Evolutionary conservation across 2,797 vertebrate species (phyloP).

Genomic region (Xiphophorus birchmanni): DNA sequence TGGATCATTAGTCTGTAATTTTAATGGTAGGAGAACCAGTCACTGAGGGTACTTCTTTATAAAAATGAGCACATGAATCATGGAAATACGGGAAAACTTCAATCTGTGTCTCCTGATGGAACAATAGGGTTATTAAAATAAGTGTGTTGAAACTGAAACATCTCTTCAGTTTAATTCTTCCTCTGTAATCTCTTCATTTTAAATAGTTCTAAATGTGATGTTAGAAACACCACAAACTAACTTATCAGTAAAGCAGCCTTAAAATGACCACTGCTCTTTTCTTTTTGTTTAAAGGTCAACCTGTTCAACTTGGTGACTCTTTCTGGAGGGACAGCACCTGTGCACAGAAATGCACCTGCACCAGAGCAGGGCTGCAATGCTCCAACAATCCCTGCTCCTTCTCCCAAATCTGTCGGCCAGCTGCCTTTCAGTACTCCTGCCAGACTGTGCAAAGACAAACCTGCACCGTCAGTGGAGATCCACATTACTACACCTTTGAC

Average conservation of each 20-base stretch:
- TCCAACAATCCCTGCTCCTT: constrained; percentile 55
- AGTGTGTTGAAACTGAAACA: not conserved
- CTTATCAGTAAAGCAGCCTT: not conserved
- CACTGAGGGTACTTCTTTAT: not conserved
- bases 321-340: constrained; percentile 74
- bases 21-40: not conserved
- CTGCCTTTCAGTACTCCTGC: constrained; percentile 56
- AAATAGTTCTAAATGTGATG: too few species aligned
- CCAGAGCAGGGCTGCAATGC: constrained; percentile 54
- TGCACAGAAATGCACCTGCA: constrained; percentile 66
- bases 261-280: too few species aligned
- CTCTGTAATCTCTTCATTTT: not conserved
- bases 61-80: not conserved
- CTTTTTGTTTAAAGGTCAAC: constrained; percentile 27
- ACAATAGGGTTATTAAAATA: rapidly evolving
- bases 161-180: not conserved
- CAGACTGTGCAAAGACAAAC: constrained; percentile 47
- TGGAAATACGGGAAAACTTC: too few species aligned
- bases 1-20: not conserved
- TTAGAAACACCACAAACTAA: not conserved
- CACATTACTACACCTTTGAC: constrained; percentile 81
- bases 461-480: constrained; percentile 75
- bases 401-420: constrained; percentile 55
- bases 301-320: constrained; percentile 43
- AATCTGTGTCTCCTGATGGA: too few species aligned